Conservation (phyloP, 2,888 invertebrate species). For the Mimachlamys varia region DNA sequence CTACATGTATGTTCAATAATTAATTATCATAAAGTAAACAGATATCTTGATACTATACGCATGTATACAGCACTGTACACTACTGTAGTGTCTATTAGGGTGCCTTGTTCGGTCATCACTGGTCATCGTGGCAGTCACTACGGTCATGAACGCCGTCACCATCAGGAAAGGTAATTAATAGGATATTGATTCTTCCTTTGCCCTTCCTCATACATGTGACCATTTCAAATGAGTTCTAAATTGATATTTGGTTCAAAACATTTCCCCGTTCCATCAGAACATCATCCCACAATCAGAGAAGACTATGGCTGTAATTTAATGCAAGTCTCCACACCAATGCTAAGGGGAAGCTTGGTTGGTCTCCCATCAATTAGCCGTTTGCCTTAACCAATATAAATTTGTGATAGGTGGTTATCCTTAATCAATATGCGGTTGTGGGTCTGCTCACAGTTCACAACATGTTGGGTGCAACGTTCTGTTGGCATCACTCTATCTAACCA, state of each 20-base stretch:
- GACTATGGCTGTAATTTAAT: background rate
- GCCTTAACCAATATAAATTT: slow-evolving; percentile 34
- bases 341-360: background rate
- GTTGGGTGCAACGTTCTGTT: background rate
- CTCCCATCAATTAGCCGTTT: slow-evolving; percentile 14
- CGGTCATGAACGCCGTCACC: background rate
- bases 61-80: background rate
- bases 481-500: background rate
- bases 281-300: background rate
- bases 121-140: background rate
- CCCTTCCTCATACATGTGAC: background rate
- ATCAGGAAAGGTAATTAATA: slow-evolving; percentile 5
- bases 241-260: background rate
- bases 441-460: background rate
- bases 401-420: background rate
- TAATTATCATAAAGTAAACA: slow-evolving; percentile 23
- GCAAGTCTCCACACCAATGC: background rate
- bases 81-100: background rate
- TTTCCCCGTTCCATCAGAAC: background rate
- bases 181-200: background rate
- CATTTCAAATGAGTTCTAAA: background rate
- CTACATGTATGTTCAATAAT: background rate
- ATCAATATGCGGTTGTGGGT: background rate
- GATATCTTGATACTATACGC: background rate
- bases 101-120: background rate